Conservation (phyloP, 1,140 invertebrate species). For the Drosophila hydei region DNA sequence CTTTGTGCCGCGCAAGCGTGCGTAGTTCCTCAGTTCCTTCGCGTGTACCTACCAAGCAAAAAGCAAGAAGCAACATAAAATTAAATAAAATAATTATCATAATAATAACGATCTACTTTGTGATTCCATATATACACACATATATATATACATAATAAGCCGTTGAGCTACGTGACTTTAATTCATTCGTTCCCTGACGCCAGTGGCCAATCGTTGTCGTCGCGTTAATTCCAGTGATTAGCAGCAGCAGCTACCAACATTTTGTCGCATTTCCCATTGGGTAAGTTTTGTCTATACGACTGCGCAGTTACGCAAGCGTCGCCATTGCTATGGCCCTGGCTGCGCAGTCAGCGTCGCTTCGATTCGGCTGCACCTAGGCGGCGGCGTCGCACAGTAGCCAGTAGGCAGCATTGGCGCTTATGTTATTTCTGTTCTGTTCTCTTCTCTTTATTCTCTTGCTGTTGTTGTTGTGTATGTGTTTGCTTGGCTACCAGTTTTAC, state of each 20-base stretch:
- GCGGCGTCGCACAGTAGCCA: constrained; percentile 63
- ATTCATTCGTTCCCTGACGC: constrained; percentile 15
- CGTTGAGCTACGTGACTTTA: constrained; percentile 29
- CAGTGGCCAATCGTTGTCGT: constrained; percentile 15
- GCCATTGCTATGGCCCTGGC: constrained; percentile 34
- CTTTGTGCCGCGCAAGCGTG: constrained; percentile 81
- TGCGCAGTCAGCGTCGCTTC: constrained; percentile 33
- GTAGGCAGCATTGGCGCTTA: constrained; percentile 40
- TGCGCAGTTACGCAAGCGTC: constrained; percentile 52
- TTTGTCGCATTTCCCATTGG: constrained; percentile 35
- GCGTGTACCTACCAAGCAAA: constrained; percentile 63
- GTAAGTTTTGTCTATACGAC: constrained; percentile 42
- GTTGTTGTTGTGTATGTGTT: constrained; percentile 27
- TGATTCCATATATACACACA: constrained; percentile 4
- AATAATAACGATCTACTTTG: constrained; percentile 10
- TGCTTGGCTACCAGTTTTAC: constrained; percentile 81
- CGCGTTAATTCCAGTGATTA: constrained; percentile 47
- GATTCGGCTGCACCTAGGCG: constrained; percentile 39
- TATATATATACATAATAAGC: background rate
- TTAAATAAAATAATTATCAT: constrained; percentile 24
- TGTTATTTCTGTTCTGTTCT: constrained; percentile 47
- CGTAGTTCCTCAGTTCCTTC: constrained; percentile 81
- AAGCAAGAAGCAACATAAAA: constrained; percentile 21
- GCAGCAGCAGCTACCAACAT: constrained; percentile 4
- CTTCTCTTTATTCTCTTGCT: constrained; percentile 19